These are phyloP conservation scores for Pseudochromis fuscus DNA, from an alignment of 2,797 vertebrate species.

Conservation along the genomic window DNA sequence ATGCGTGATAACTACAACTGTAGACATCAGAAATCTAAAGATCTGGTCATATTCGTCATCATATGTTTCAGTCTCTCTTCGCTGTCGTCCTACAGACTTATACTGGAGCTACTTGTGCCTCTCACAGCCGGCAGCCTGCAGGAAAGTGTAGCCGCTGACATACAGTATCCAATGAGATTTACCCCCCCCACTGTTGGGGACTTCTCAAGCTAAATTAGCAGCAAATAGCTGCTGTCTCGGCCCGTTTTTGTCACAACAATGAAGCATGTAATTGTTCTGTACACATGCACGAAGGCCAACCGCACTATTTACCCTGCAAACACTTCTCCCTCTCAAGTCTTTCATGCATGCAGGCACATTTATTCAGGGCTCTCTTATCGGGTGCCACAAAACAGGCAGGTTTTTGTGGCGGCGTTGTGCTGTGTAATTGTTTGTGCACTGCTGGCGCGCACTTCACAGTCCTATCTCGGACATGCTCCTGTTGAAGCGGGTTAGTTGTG, in stretches of 20 bases:
- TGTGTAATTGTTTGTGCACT: constrained; percentile 62
- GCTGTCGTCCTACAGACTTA: constrained; percentile 4
- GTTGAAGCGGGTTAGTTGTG: constrained; percentile 44
- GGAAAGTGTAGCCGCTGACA: constrained; percentile 28
- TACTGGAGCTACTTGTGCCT: neutral
- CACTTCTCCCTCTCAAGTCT: constrained; percentile 49
- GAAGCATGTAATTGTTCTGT: constrained; percentile 73
- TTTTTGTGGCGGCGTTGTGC: constrained; percentile 43
- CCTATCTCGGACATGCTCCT: constrained; percentile 53
- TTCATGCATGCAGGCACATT: constrained; percentile 66
- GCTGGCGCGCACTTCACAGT: constrained; percentile 40
- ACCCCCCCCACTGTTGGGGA: constrained; percentile 22
- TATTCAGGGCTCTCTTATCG: constrained; percentile 65
- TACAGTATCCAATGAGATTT: constrained; percentile 48
- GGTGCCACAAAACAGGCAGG: constrained; percentile 58
- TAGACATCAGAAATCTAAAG: too few relatives aligned
- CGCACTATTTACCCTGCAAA: constrained; percentile 62
- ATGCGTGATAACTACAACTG: too few relatives aligned
- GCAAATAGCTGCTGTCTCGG: constrained; percentile 53
- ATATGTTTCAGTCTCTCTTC: neutral
- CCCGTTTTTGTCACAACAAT: constrained; percentile 65
- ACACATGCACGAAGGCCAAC: constrained; percentile 57
- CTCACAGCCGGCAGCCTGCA: constrained; percentile 15
- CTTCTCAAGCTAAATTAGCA: constrained; percentile 62
- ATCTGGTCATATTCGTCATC: constrained; percentile 24